These are phyloP conservation scores for Bhutanitis thaidina DNA, from an alignment of 2,888 invertebrate species.

Conservation along the genomic window DNA sequence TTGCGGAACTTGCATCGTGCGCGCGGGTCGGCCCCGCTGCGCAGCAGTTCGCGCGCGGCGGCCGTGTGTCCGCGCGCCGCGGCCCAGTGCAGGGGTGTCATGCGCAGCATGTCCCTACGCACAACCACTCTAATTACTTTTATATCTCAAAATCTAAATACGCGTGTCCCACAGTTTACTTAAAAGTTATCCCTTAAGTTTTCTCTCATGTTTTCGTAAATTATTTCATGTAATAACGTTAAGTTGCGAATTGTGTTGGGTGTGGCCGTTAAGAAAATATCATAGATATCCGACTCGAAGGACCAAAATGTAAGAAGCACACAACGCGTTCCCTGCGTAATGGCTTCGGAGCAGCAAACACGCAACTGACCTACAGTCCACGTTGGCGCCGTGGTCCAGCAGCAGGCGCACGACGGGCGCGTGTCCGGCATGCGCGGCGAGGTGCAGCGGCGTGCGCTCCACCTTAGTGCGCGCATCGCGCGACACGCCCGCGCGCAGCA, in stretches of 20 bases:
- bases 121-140: neutral
- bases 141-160: no score
- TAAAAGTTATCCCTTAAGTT: no score
- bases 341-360: neutral
- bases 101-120: constrained; percentile 61
- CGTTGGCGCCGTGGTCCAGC: constrained; percentile 51
- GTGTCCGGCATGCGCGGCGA: constrained; percentile 93
- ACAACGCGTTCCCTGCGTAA: no score
- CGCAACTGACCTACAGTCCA: constrained; percentile 34
- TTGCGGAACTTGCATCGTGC: constrained; percentile 58
- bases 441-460: constrained; percentile 94
- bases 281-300: no score
- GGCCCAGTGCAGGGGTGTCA: constrained; percentile 97
- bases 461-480: constrained; percentile 95
- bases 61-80: constrained; percentile 87
- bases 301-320: neutral
- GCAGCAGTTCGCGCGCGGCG: constrained; percentile 83
- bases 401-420: constrained; percentile 87
- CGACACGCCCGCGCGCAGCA: constrained; percentile 91
- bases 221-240: no score
- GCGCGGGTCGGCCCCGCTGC: constrained; percentile 86
- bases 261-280: no score
- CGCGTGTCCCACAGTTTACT: no score
- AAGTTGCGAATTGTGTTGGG: no score
- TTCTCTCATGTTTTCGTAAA: no score